Conservation (phyloP, 2,888 invertebrate genomes). For the Torymus texanus region DNA sequence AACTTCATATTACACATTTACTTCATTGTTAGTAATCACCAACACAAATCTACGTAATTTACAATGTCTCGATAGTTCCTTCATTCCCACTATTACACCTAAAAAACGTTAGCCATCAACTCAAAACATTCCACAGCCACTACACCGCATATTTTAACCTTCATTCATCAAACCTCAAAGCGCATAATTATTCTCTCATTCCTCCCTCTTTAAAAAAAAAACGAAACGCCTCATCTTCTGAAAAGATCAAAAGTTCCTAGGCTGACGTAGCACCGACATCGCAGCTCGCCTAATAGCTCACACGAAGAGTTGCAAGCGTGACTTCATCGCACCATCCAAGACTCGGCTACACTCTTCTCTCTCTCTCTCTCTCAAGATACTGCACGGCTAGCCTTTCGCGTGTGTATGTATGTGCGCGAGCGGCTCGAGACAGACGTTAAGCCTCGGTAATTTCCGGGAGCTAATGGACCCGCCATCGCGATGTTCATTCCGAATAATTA, state of each 20-base stretch:
- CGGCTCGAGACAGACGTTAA: constrained; percentile 63
- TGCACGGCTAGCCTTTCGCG: too few species aligned
- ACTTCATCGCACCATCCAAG: constrained; percentile 10
- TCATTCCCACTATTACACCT: too few species aligned
- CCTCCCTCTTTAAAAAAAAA: not conserved
- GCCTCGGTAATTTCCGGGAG: constrained; percentile 72
- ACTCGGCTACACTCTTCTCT: not conserved
- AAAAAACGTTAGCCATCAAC: too few species aligned
- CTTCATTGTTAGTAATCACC: too few species aligned
- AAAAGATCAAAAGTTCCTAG: constrained; percentile 31
- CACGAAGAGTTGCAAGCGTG: constrained; percentile 22
- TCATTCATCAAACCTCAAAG: not conserved
- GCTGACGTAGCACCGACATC: constrained; percentile 2
- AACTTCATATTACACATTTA: too few species aligned
- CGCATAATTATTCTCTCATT: not conserved
- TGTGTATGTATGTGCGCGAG: not conserved
- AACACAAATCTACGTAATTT: too few species aligned
- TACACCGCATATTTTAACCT: too few species aligned
- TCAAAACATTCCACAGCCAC: too few species aligned
- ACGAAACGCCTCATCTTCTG: not conserved
- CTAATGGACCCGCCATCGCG: constrained; percentile 68
- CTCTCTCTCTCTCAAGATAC: constrained; percentile 47
- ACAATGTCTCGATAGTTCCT: too few species aligned
- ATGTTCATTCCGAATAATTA: constrained; percentile 73
- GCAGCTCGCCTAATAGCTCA: constrained; percentile 36